Base-by-base conservation (phyloP, 2,113 vertebrate species). In the Forbesichthys agassizii region DNA sequence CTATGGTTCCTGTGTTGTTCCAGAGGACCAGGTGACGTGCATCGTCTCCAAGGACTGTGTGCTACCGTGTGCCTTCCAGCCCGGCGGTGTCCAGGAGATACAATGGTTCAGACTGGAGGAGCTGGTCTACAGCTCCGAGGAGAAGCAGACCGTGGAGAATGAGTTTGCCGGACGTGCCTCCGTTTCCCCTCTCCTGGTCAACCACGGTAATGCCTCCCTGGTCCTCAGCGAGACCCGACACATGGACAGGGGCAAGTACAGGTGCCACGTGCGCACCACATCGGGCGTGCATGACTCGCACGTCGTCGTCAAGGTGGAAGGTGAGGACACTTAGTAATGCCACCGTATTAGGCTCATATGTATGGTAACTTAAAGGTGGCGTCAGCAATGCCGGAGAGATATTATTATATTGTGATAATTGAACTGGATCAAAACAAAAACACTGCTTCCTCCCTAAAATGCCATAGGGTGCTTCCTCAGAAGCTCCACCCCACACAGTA, bases 41-140 rank as follows among this genome's bases (percentile, higher is more conserved):
- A 10, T 79, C 1, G 82, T 93, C 33, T 89, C 88, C 0, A 72
- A 89, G 77, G 91, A 92, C 1, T 92, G 91, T 42, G 20, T 88
- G 47, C 91, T 95, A 0, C 95, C 94, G 56, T 95, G 95, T 81
- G 20, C 0, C 76, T 95, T 95, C 71, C 55, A 36, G 13, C 87
- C 81, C 5, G 82, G 62, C 0, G 0, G 57, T 0, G 33, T 82
- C 11, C 85, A 85, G 78, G 81, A 83, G 5, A 78, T 96, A 20
- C 74, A 90, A 73, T 96, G 94, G 94, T 88, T 82, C 85, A 18
- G 18, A 69, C 90, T 86, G 77, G 68, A 61, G 0, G n/a, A 0
- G 16, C 3, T 69, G 10, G 76, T 94, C 1, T 92, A 91, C 75
- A 90, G 33, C 42, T 9, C 9, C 11, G 56, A 58, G 56, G 20